A percentile compares a stretch with the other conserved stretches of the same genome.
Conservation (phyloP, 2,113 vertebrate species). For the Myotis yumanensis region DNA sequence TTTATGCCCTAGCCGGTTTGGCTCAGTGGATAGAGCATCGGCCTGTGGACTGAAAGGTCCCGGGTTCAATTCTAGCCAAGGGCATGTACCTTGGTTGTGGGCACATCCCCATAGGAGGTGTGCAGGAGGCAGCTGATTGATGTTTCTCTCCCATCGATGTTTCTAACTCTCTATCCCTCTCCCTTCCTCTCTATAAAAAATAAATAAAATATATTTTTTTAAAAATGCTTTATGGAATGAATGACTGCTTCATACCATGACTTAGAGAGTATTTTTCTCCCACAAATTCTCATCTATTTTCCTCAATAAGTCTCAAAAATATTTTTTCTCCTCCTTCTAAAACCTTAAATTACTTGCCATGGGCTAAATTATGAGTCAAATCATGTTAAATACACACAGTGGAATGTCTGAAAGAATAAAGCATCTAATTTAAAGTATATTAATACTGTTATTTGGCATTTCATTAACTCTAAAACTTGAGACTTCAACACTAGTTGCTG, state of each 20-base stretch:
- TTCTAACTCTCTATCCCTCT: too few species aligned
- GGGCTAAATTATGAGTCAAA: constrained; percentile 50
- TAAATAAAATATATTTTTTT: background rate
- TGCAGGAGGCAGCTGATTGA: too few species aligned
- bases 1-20: background rate
- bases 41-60: too few species aligned
- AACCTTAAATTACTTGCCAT: constrained; percentile 68
- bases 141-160: too few species aligned
- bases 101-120: too few species aligned
- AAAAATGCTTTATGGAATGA: constrained; percentile 35
- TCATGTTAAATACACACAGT: constrained; percentile 47
- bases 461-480: constrained; percentile 51
- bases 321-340: background rate
- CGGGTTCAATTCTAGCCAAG: too few species aligned
- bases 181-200: too few species aligned
- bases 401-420: constrained; percentile 47
- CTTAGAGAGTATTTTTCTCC: background rate
- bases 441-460: constrained; percentile 61
- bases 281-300: constrained; percentile 55
- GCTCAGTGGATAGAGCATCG: too few species aligned
- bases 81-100: too few species aligned
- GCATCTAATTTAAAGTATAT: constrained; percentile 56
- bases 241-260: background rate
- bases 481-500: background rate
- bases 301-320: constrained; percentile 34